Conservation (phyloP, 1,140 invertebrate genomes). For the Drosophila suzukii region DNA sequence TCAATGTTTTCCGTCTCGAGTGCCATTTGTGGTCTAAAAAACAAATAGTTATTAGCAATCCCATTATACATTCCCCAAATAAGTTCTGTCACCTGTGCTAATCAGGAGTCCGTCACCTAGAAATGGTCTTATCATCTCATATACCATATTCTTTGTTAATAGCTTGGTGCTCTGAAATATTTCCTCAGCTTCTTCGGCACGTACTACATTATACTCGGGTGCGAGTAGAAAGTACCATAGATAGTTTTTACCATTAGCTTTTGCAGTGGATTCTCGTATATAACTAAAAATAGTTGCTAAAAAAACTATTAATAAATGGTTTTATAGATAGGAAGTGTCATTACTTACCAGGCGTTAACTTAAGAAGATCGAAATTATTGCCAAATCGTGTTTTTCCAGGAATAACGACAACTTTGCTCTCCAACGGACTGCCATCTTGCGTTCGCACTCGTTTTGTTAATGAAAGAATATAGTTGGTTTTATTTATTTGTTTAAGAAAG, state of each 20-base stretch:
- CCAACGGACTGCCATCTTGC: constrained; percentile 60
- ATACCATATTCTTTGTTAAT: constrained; percentile 70
- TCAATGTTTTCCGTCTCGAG: constrained; percentile 91
- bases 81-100: constrained; percentile 85
- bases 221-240: constrained; percentile 53
- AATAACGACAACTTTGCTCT: constrained; percentile 47
- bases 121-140: constrained; percentile 88
- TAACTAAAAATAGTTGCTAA: constrained; percentile 52
- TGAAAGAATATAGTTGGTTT: constrained; percentile 57
- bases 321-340: fast-evolving
- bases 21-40: constrained; percentile 89
- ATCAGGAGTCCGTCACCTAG: constrained; percentile 88
- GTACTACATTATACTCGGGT: constrained; percentile 66
- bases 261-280: constrained; percentile 30
- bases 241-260: constrained; percentile 51
- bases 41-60: neutral
- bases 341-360: constrained; percentile 44
- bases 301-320: too few relatives aligned
- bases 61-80: neutral
- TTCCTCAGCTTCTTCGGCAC: constrained; percentile 71
- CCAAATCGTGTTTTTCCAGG: constrained; percentile 69
- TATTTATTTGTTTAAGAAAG: constrained; percentile 46
- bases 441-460: constrained; percentile 50
- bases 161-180: constrained; percentile 67
- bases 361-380: constrained; percentile 71